Evolutionary conservation across 2,888 invertebrate species (phyloP), one percentile per base, ranked within the genome.

Genomic region (Rhingia rostrata): DNA sequence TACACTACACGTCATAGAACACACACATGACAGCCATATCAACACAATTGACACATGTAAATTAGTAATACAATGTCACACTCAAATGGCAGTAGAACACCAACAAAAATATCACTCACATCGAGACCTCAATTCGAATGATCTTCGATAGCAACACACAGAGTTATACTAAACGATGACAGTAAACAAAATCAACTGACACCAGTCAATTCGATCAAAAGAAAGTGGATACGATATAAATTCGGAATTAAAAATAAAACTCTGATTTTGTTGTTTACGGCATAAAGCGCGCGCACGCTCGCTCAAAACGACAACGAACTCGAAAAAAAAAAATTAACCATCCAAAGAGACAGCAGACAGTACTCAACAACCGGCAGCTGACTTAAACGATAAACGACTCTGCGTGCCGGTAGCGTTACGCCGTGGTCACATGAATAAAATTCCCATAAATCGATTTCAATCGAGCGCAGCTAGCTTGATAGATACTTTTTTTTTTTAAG

Each of bases 391-490:
- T 22, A 30, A 49, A 49, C 4, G 30, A 30, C 64, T 83, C 60
- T 78, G n/a, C 47, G 9, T 12, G 49, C 84, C 84, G 80, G 80
- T 74, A 80, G 73, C 61, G 37, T 60, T 67, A 66, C 22, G 79
- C 74, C 66, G 72, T 83, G 84, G 75, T 80, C 80, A 84, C 80
- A 80, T 84, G 84, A 84, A 80, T 75, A 80, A 80, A 84, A 75
- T 84, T 84, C 74, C 74, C 80, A 84, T 69, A 84, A 84, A 84
- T 80, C 84, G 84, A 84, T 70, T 84, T 80, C 41, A 84, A 84
- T 84, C 70, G 64, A 75, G 53, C 64, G 64, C 39, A 22, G 54
- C 37, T 45, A 32, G 51, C 45, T 4, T 56, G 54, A 43, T 33
- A 58, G 14, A 61, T 49, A 49, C 22, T 30, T 49, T 49, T 49